A percentile compares a stretch with the other conserved stretches of the same genome.
These are phyloP conservation scores for Melanaphis sacchari DNA, from an alignment of 1,140 invertebrate genomes.

Conservation along the genomic window DNA sequence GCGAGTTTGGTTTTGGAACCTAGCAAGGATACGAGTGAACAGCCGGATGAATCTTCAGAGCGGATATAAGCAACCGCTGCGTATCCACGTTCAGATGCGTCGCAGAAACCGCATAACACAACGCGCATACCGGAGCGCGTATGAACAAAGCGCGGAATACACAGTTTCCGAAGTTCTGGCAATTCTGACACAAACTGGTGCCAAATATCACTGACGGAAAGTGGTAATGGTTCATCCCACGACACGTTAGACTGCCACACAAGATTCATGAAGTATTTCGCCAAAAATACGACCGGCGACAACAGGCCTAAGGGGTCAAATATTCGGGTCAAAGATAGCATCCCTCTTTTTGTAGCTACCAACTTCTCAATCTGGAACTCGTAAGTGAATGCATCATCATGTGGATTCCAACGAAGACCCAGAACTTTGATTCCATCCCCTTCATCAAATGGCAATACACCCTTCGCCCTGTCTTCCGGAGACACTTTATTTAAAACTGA, in stretches of 20 bases:
- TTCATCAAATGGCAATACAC: too few relatives aligned
- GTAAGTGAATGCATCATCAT: too few relatives aligned
- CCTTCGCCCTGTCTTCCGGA: background rate
- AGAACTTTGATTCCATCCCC: too few relatives aligned
- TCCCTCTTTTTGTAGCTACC: background rate
- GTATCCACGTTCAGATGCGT: slow-evolving; percentile 10
- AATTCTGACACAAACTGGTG: background rate
- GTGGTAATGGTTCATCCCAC: slow-evolving; percentile 22
- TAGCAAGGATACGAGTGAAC: background rate
- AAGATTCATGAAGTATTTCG: slow-evolving; percentile 21
- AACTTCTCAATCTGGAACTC: background rate
- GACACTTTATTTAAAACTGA: background rate
- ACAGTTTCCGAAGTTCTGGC: background rate
- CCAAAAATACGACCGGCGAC: background rate
- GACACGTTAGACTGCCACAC: background rate
- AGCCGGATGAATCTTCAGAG: too few relatives aligned
- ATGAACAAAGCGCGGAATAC: background rate
- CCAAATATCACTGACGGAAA: background rate
- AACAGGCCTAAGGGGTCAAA: slow-evolving; percentile 40
- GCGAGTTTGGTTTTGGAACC: slow-evolving; percentile 50
- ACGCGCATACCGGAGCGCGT: background rate
- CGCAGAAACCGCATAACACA: slow-evolving; percentile 13
- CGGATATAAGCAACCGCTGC: background rate
- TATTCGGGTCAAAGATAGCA: background rate
- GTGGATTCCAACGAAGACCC: too few relatives aligned